Evolutionary conservation across 2,888 invertebrate species (phyloP).

Genomic region (Endomychus coccineus): DNA sequence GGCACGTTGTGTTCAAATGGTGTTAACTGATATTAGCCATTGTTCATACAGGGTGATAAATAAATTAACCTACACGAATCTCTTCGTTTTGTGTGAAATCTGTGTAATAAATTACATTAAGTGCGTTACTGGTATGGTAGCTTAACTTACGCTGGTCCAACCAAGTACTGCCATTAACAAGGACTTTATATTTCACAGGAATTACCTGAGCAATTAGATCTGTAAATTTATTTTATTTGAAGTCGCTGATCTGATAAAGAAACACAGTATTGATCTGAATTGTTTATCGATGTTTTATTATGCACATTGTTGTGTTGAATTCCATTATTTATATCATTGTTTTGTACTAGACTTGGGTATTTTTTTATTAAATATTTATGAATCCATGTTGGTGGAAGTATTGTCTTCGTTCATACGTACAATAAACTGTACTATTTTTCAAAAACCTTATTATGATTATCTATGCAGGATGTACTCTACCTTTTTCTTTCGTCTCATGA

Average conservation of each 20-base stretch:
- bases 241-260: slow-evolving; percentile 41
- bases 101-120: slow-evolving; percentile 42
- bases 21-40: slow-evolving; percentile 41
- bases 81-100: slow-evolving; percentile 38
- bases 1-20: slow-evolving; percentile 26
- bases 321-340: slow-evolving; percentile 40
- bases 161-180: too few species aligned
- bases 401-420: too few species aligned
- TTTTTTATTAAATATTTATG: too few species aligned
- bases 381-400: too few species aligned
- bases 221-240: slow-evolving; percentile 39
- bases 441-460: too few species aligned
- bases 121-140: slow-evolving; percentile 43
- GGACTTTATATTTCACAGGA: too few species aligned
- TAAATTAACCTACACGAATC: slow-evolving; percentile 39
- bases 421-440: too few species aligned
- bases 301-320: slow-evolving; percentile 36
- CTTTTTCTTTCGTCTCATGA: too few species aligned
- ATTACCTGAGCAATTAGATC: slow-evolving; percentile 22
- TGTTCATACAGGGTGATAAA: slow-evolving; percentile 40
- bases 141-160: slow-evolving; percentile 32
- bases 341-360: too few species aligned
- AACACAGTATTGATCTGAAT: slow-evolving; percentile 43
- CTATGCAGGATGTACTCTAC: too few species aligned
- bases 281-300: slow-evolving; percentile 39